Percentiles rank a stretch among this genome's conserved stretches.
Evolutionary conservation across 92 coral and sea anemone genomes (phyloP).

Genomic region (Porites evermanni): DNA sequence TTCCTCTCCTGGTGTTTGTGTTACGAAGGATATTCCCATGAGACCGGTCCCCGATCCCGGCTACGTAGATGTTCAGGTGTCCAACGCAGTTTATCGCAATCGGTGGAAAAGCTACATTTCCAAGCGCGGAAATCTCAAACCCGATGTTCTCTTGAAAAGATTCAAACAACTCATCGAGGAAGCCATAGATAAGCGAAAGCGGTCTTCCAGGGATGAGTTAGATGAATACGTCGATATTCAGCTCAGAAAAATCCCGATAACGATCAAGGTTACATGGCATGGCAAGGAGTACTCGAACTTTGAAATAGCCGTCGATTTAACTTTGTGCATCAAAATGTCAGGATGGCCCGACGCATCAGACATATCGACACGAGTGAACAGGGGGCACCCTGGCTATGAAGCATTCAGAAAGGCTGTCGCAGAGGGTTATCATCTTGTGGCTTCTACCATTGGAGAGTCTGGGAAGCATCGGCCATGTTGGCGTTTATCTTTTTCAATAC

Average conservation of each 20-base stretch:
- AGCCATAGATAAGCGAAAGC: constrained; percentile 11
- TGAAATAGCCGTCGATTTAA: constrained; percentile 50
- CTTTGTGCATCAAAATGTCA: constrained; percentile 52
- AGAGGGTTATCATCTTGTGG: constrained; percentile 60
- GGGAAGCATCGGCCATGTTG: constrained; percentile 63
- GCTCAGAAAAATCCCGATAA: constrained; percentile 68
- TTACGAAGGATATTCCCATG: constrained; percentile 41
- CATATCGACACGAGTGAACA: constrained; percentile 10
- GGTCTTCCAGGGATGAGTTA: constrained; percentile 1
- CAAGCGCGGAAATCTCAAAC: constrained; percentile 42
- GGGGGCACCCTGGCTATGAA: constrained; percentile 56
- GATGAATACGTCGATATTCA: constrained; percentile 14
- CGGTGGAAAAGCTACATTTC: constrained; percentile 35
- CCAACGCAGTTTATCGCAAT: not conserved
- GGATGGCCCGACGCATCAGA: constrained; percentile 71
- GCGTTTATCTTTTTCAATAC: constrained; percentile 67
- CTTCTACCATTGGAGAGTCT: constrained; percentile 69
- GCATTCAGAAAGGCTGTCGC: constrained; percentile 20
- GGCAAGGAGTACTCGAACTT: constrained; percentile 37
- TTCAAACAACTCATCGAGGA: constrained; percentile 34
- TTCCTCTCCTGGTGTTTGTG: constrained; percentile 54
- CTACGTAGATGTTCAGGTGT: constrained; percentile 42
- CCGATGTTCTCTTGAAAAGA: constrained; percentile 44
- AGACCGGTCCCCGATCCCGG: constrained; percentile 64
- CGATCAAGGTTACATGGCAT: constrained; percentile 53